Conservation (phyloP, 2,888 invertebrate genomes). For the Chironomus riparius region DNA sequence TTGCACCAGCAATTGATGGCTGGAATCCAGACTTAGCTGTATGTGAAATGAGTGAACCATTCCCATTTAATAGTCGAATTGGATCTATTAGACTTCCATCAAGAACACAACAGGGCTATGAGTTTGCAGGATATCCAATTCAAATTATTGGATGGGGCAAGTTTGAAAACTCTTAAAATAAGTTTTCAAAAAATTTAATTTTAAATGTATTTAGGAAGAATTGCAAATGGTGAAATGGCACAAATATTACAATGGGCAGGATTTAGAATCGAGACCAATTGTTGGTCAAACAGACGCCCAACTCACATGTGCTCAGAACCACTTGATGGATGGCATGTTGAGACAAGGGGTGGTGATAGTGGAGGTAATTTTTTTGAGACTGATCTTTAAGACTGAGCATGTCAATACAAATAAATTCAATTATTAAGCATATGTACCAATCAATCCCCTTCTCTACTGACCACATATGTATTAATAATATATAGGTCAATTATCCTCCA, state of each 20-base stretch:
- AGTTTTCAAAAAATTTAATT: background rate
- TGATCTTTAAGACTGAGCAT: too few relatives aligned
- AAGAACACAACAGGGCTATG: background rate
- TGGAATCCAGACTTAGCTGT: background rate
- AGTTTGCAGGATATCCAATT: background rate
- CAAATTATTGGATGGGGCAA: background rate
- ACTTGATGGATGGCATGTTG: background rate
- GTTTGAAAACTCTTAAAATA: background rate
- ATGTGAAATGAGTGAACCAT: background rate
- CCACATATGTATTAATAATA: too few relatives aligned
- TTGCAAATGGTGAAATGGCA: background rate
- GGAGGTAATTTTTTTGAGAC: background rate
- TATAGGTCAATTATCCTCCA: too few relatives aligned
- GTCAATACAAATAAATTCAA: too few relatives aligned
- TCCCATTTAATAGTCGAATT: background rate
- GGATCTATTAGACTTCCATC: background rate
- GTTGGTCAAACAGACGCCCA: background rate
- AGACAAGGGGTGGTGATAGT: background rate
- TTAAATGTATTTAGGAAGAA: background rate
- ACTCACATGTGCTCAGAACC: background rate
- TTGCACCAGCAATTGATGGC: background rate
- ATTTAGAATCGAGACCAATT: background rate
- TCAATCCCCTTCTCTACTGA: too few relatives aligned
- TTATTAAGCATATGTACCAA: too few relatives aligned
- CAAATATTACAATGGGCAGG: background rate